A percentile compares a stretch with the other conserved stretches of the same genome.
Evolutionary conservation across 2,888 invertebrate species (phyloP).

Genomic region (Odontothrips loti): DNA sequence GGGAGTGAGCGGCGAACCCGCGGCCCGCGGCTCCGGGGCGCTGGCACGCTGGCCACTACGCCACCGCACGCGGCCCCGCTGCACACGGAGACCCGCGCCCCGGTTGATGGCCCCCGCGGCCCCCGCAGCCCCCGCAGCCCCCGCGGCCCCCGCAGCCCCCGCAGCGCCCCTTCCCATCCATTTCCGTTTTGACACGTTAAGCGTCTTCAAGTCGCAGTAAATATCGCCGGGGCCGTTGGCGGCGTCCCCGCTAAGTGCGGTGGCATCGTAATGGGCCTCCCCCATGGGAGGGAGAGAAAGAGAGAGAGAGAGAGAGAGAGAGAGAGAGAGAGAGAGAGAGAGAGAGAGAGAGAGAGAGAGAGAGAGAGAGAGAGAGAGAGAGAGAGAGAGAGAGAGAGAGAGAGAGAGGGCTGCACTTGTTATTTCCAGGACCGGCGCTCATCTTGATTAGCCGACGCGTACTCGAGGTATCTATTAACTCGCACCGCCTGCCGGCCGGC

Average conservation of each 20-base stretch:
- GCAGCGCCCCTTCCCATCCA: not conserved
- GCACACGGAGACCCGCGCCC: not conserved
- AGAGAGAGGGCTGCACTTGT: not conserved
- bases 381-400: too few species aligned
- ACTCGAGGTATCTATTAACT: slow-evolving; percentile 20
- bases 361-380: too few species aligned
- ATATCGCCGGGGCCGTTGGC: not conserved
- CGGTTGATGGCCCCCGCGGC: not conserved
- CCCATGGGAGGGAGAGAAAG: not conserved
- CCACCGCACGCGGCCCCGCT: not conserved
- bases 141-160: too few species aligned
- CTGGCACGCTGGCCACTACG: not conserved
- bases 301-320: too few species aligned
- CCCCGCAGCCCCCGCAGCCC: too few species aligned
- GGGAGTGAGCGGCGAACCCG: too few species aligned
- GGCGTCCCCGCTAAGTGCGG: not conserved
- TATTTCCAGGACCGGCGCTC: not conserved
- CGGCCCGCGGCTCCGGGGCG: too few species aligned
- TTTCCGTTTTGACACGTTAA: slow-evolving; percentile 25
- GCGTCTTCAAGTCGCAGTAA: slow-evolving; percentile 26
- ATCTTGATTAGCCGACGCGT: not conserved
- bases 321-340: too few species aligned
- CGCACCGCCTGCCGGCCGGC: not conserved
- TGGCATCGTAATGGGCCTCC: not conserved
- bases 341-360: too few species aligned